Evolutionary conservation across 2,888 invertebrate species (phyloP), one percentile per base, ranked within the genome.

Genomic region (Phaonia tiefii): DNA sequence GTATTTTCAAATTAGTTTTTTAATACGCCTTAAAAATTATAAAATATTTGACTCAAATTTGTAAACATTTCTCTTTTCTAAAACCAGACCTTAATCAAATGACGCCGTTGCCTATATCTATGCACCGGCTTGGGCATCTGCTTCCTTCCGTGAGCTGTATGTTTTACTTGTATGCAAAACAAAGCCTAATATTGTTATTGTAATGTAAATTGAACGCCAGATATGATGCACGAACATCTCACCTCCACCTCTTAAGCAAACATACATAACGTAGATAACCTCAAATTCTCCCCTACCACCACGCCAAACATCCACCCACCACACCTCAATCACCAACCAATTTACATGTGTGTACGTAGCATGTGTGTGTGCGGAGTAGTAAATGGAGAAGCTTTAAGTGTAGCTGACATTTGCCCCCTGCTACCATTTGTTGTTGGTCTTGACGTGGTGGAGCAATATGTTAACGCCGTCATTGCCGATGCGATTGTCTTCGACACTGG

Each of bases 371-470:
- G 31, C 8, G 31, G 31, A 8, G 31, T 31, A 8, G 8, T 8
- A 31, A 5, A 31, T 31, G 31, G 63, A 15, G 42, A 22, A 63
- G 63, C 37, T 63, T 39, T 63, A 63, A 63, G 63, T 63, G 63
- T 75, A 78, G 72, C 78, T 72, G 78, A 81, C 81, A 71, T 78
- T 78, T 81, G 75, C 71, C 78, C 81, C 78, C 72, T 65, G 75
- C 81, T 65, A 72, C 72, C 75, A 81, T 81, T 78, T 81, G 65
- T 78, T 75, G 49, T 73, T 75, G 25, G 49, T 42, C 49, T 69
- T 75, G 72, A 78, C 75, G 39, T 81, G 81, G 11, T 51, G 46
- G 20, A 51, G 69, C 78, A 78, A 75, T 81, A 81, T 78, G 81
- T 75, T 81, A 69, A 75, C 67, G 67, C 75, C 72, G 39, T 37